Base-by-base conservation (phyloP, 2,797 vertebrate species). In the Crocodylus rhombifer region DNA sequence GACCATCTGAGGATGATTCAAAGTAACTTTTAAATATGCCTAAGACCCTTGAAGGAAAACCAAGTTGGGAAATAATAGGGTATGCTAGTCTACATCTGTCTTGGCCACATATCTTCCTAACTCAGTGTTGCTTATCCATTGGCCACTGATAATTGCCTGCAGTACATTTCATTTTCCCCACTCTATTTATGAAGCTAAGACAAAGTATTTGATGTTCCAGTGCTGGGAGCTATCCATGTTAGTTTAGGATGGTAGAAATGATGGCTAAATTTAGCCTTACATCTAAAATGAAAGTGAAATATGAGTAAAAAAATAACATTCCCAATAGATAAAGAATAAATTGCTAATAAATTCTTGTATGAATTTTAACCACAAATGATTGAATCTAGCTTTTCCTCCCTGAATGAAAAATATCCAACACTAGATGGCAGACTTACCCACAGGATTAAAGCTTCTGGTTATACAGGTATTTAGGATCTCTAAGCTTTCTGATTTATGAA, bases 351-450 rank as follows among this genome's bases (percentile, higher is more conserved):
- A 26, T 51, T 26, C 51, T 12, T 60, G 55, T 25, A 58, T 36
- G 20, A 91, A 25, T 55, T 2, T 5, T 15, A 51, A 51, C 42
- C 42, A 51, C 42, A 51, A 51, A 51, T 51, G 63, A 7, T 5
- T 2, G 26, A 5, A 6, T 11, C 56, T 4, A 1, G 5, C 36
- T 85, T 57, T 28, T 30, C 30, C 7, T 18, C 56, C 23, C 26
- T 75, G 6, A 7, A 11, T 84, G 61, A 82, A 13, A 64, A 6
- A 14, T 14, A 79, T 80, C 21, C 69, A 93, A 91, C 98, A 94
- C 98, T 98, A 98, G 98, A 96, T 98, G 98, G 98, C 97, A 98
- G 88, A 6, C 96, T 98, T 96, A 94, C 93, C 96, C 95, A 97
- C 97, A 28, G 75, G 84, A 98, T 98, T 84, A 73, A 89, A 91